Conservation (phyloP, 2,888 invertebrate genomes). For the Acholoe squamosa region DNA sequence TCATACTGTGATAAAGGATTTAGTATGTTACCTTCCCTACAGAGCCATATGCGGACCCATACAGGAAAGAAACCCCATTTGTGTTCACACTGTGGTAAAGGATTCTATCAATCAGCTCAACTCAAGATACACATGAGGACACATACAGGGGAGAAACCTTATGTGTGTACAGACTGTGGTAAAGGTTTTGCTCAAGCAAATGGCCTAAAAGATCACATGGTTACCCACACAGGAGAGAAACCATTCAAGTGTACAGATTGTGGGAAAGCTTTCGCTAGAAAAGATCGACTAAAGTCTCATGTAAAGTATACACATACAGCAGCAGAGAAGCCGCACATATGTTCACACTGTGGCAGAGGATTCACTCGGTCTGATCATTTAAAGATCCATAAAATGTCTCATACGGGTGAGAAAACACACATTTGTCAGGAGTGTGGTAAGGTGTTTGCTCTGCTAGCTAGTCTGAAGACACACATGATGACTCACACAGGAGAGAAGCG, state of each 20-base stretch:
- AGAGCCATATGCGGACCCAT: no score
- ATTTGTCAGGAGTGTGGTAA: neutral
- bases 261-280: neutral
- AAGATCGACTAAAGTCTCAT: neutral
- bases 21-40: no score
- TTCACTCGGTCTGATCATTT: neutral
- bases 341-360: neutral
- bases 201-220: neutral
- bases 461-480: neutral
- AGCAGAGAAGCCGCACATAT: neutral
- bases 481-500: constrained; percentile 15
- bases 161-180: constrained; percentile 12
- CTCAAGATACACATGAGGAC: no score
- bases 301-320: constrained; percentile 32
- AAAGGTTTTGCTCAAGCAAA: neutral
- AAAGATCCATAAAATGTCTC: neutral
- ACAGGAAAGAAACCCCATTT: neutral
- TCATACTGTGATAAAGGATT: neutral
- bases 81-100: neutral
- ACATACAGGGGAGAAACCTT: no score
- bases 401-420: constrained; percentile 25
- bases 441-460: neutral
- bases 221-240: neutral
- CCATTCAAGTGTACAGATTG: neutral
- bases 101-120: neutral